A percentile compares a stretch with the other conserved stretches of the same genome.
Evolutionary conservation across 2,797 vertebrate species (phyloP).

Genomic region (Pangasius djambal): DNA sequence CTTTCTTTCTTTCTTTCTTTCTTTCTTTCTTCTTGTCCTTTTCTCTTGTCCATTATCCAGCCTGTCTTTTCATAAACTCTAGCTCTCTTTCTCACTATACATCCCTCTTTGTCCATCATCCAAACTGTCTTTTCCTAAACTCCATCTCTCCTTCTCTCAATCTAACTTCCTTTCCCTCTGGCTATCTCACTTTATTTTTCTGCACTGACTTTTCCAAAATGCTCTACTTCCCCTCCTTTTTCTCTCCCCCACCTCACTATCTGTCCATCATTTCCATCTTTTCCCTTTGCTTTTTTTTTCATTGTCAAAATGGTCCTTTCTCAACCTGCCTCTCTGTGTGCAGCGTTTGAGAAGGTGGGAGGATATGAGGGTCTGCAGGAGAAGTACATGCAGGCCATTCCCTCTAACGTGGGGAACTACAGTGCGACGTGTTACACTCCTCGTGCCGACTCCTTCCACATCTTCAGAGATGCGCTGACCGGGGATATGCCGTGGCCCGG

Average conservation of each 20-base stretch:
- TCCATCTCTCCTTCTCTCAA: not conserved
- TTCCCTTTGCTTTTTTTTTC: constrained; percentile 20
- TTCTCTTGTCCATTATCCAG: too few relatives aligned
- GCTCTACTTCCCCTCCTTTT: not conserved
- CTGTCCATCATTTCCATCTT: not conserved
- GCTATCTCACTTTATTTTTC: not conserved
- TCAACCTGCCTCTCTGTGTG: not conserved
- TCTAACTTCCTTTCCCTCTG: not conserved
- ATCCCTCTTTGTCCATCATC: not conserved
- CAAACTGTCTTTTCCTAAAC: not conserved
- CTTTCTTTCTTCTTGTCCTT: too few relatives aligned
- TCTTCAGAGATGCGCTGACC: constrained; percentile 81
- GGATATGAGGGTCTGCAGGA: constrained; percentile 82
- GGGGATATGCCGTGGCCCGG: constrained; percentile 94
- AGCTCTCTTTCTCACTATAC: not conserved
- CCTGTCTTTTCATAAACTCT: not conserved
- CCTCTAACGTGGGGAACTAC: constrained; percentile 61
- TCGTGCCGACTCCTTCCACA: constrained; percentile 83
- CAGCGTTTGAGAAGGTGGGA: constrained; percentile 83
- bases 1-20: not conserved
- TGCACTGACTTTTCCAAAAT: not conserved
- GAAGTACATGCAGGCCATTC: constrained; percentile 85
- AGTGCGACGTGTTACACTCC: constrained; percentile 79
- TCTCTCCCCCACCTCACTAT: not conserved
- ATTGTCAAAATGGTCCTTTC: not conserved